Evolutionary conservation across 1,140 invertebrate genomes (phyloP).

Genomic region (Centruroides vittatus): DNA sequence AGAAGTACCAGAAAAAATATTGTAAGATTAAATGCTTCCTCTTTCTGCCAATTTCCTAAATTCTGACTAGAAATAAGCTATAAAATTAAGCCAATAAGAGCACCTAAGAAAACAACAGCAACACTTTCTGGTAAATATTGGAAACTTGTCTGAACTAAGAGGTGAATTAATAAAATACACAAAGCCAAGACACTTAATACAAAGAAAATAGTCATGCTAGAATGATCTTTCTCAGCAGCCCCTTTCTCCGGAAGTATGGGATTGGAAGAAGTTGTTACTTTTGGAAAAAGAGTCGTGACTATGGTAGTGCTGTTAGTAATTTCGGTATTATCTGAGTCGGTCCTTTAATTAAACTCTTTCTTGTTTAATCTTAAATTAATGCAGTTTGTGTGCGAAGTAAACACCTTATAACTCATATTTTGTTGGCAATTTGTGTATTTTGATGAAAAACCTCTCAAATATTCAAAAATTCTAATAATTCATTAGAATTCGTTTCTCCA

Average conservation of each 20-base stretch:
- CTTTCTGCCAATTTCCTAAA: slow-evolving; percentile 41
- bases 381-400: no score
- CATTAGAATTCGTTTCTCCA: no score
- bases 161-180: slow-evolving; percentile 84
- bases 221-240: slow-evolving; percentile 86
- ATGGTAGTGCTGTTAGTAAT: slow-evolving; percentile 5
- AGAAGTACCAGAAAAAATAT: slow-evolving; percentile 89
- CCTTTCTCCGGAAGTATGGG: slow-evolving; percentile 66
- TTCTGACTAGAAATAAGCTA: slow-evolving; percentile 4
- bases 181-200: slow-evolving; percentile 81
- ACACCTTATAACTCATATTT: no score
- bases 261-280: slow-evolving; percentile 26
- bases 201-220: slow-evolving; percentile 93
- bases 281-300: neutral
- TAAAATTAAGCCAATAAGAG: neutral
- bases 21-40: slow-evolving; percentile 91
- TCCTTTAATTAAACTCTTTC: neutral
- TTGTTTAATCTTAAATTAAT: no score
- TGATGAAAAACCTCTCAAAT: no score
- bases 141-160: slow-evolving; percentile 88
- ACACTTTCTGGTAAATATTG: slow-evolving; percentile 94
- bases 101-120: slow-evolving; percentile 78
- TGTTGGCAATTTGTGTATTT: no score
- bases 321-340: slow-evolving; percentile 3
- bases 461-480: no score